These are phyloP conservation scores for Drosophila pseudotakahashii DNA, from an alignment of 2,888 invertebrate species.

Conservation along the genomic window DNA sequence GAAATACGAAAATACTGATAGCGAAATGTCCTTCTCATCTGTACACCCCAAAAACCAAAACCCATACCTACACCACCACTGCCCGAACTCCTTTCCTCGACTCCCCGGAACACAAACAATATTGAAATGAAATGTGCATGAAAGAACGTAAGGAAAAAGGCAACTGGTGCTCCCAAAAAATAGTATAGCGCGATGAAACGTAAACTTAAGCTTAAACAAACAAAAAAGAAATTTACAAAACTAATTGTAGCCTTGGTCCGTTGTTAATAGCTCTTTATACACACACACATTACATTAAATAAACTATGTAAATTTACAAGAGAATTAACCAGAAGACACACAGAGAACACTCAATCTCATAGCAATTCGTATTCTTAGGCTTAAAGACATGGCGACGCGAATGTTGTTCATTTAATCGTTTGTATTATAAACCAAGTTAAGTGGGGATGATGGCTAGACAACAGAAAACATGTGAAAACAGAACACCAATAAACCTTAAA, in stretches of 20 bases:
- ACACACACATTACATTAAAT: slow-evolving; percentile 39
- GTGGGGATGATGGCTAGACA: slow-evolving; percentile 5
- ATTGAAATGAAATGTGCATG: neutral
- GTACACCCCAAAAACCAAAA: neutral
- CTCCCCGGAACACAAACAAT: slow-evolving; percentile 4
- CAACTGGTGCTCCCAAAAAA: slow-evolving; percentile 65
- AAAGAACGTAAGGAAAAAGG: slow-evolving; percentile 30
- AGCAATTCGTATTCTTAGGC: slow-evolving; percentile 15
- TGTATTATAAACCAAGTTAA: slow-evolving; percentile 13
- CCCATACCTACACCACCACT: slow-evolving; percentile 17
- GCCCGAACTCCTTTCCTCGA: slow-evolving; percentile 25
- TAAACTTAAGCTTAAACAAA: slow-evolving; percentile 17
- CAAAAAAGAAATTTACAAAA: slow-evolving; percentile 28
- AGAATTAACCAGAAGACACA: slow-evolving; percentile 22
- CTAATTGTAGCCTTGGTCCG: slow-evolving; percentile 57
- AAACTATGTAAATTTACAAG: slow-evolving; percentile 50
- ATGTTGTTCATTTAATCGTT: slow-evolving; percentile 10
- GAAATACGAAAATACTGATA: slow-evolving; percentile 13
- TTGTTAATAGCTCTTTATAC: slow-evolving; percentile 68
- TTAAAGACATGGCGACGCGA: neutral
- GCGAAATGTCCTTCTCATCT: slow-evolving; percentile 20
- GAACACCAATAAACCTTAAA: slow-evolving; percentile 3
- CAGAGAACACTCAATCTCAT: slow-evolving; percentile 2
- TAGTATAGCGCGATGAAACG: slow-evolving; percentile 47
- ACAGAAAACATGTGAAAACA: neutral